A percentile compares a stretch with the other conserved stretches of the same genome.
phyloP scores from a whole-genome alignment of 2,888 invertebrate genomes.

The Allolobophora icterica region DNA sequence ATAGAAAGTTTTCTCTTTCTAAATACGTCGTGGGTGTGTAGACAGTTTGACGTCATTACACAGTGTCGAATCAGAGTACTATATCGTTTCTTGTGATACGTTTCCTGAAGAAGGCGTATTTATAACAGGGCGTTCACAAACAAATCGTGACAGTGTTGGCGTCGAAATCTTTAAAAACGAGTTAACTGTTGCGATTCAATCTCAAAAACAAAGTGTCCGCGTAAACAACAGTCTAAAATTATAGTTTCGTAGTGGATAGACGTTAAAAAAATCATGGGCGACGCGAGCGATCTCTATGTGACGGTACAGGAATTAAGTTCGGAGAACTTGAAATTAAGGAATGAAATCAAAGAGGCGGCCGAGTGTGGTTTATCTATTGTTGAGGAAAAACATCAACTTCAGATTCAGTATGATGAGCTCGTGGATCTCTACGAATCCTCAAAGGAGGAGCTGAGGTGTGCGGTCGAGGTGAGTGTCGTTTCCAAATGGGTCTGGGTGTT shows the following conservation, averaged over 20 bases:
- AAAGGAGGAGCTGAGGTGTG: constrained; percentile 89
- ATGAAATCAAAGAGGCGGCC: constrained; percentile 83
- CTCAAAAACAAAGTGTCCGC: not conserved
- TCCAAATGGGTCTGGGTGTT: not conserved
- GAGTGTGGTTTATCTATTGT: constrained; percentile 92
- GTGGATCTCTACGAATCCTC: constrained; percentile 88
- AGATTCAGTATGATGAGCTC: constrained; percentile 85
- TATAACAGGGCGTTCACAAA: not conserved
- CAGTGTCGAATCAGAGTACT: not conserved
- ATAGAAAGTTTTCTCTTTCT: no score
- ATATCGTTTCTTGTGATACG: not conserved
- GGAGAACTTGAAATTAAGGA: constrained; percentile 57
- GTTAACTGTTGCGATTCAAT: not conserved
- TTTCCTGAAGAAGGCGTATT: not conserved
- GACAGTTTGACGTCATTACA: not conserved
- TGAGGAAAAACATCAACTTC: constrained; percentile 87
- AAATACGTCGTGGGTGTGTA: no score
- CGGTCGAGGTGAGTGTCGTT: constrained; percentile 78
- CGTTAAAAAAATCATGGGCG: constrained; percentile 32
- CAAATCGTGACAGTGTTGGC: constrained; percentile 17
- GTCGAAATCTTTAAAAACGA: not conserved
- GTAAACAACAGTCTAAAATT: not conserved
- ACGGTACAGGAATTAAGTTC: constrained; percentile 58
- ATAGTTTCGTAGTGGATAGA: not conserved
- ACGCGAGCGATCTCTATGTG: constrained; percentile 56